phyloP scores from a whole-genome alignment of 2,113 vertebrate species.

The Marcusenius ussheri region DNA sequence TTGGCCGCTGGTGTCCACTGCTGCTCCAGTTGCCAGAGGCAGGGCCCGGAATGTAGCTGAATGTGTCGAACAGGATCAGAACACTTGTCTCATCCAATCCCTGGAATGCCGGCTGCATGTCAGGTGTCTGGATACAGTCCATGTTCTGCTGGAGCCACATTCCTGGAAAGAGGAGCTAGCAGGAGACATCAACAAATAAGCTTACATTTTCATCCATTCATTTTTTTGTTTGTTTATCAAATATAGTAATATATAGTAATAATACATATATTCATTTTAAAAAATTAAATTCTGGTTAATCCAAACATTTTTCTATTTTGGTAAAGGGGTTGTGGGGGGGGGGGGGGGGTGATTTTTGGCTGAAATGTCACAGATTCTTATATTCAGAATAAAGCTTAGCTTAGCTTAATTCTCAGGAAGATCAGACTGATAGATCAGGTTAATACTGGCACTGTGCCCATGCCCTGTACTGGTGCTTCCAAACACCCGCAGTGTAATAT shows the following conservation, averaged over 20 bases:
- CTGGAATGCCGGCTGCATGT: neutral
- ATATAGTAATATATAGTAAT: neutral
- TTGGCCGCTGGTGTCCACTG: neutral
- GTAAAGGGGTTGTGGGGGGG: neutral
- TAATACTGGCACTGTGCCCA: neutral
- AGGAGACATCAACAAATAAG: neutral
- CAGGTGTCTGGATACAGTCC: neutral
- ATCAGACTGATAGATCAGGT: neutral
- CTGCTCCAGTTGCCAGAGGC: neutral
- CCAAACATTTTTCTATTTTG: neutral
- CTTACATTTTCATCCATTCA: neutral
- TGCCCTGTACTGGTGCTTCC: neutral
- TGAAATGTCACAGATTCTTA: neutral
- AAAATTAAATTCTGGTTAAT: neutral
- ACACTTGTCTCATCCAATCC: neutral
- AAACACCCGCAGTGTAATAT: neutral
- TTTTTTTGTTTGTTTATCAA: neutral
- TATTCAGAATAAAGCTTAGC: neutral
- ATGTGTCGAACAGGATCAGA: neutral
- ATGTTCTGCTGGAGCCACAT: neutral
- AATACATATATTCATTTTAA: neutral
- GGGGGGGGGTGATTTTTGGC: neutral
- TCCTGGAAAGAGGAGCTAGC: neutral
- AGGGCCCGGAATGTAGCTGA: neutral
- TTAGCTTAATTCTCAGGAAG: neutral